A percentile compares a stretch with the other conserved stretches of the same genome.
Conservation (phyloP, 1,140 invertebrate genomes). For the Macrobrachium nipponense region DNA sequence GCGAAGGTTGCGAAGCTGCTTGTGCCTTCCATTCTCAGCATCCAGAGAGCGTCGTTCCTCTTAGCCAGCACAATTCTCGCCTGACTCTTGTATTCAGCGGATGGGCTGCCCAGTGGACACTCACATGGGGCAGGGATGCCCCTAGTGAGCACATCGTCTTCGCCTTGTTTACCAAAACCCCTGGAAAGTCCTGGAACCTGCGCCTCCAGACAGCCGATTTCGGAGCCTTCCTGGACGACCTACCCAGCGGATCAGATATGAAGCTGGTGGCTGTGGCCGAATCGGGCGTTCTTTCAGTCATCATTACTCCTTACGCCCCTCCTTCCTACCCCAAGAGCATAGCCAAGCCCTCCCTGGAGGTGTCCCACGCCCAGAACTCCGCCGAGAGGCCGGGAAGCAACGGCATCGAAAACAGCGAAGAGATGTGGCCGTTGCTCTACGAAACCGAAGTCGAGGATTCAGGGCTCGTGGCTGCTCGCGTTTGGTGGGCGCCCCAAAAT, state of each 20-base stretch:
- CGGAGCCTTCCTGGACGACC: conserved; percentile 49
- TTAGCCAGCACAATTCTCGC: conserved; percentile 53
- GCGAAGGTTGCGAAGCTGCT: conserved; percentile 43
- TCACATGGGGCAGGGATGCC: conserved; percentile 28
- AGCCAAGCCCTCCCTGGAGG: conserved; percentile 31
- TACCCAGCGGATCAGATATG: conserved; percentile 50
- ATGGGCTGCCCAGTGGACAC: conserved; percentile 43
- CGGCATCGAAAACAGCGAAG: conserved; percentile 23
- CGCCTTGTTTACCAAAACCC: conserved; percentile 45
- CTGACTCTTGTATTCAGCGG: conserved; percentile 59
- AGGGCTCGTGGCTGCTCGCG: conserved; percentile 61
- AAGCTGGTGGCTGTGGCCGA: conserved; percentile 59
- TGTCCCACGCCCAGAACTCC: conserved; percentile 6
- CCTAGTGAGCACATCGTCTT: conserved; percentile 44
- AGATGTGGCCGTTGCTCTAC: conserved; percentile 41
- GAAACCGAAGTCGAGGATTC: conserved; percentile 46
- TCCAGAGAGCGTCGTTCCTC: conserved; percentile 36
- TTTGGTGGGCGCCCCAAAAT: conserved; percentile 64
- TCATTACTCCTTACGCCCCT: conserved; percentile 58
- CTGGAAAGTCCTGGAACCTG: conserved; percentile 42
- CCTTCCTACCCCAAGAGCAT: conserved; percentile 19
- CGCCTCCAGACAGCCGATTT: conserved; percentile 51
- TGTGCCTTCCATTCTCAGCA: conserved; percentile 46
- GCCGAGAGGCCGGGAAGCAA: conserved; percentile 39
- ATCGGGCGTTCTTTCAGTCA: conserved; percentile 53